phyloP scores from a whole-genome alignment of 2,113 vertebrate genomes.

The Dromaius novaehollandiae region DNA sequence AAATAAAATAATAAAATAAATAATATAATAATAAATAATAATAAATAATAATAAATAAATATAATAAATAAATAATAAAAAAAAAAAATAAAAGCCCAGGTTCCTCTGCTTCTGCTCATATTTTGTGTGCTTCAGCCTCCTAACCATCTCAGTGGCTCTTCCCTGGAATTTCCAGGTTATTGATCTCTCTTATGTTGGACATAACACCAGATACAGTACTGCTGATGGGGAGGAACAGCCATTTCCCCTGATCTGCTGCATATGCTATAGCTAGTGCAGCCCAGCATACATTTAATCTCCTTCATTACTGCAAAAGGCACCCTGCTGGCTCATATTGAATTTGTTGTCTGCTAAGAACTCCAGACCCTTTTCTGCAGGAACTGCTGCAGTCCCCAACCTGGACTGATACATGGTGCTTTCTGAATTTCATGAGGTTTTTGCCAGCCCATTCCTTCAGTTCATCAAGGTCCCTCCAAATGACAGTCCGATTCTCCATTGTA shows the following conservation, averaged over 20 bases:
- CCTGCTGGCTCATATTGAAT: neutral
- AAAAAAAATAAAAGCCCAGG: neutral
- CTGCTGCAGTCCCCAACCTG: neutral
- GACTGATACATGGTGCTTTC: neutral
- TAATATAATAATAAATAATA: too few relatives aligned
- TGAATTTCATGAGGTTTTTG: neutral
- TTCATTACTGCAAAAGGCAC: neutral
- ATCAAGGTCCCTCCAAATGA: neutral
- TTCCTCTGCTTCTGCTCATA: neutral
- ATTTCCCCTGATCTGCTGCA: neutral
- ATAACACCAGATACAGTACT: neutral
- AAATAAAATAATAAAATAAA: too few relatives aligned
- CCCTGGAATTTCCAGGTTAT: neutral
- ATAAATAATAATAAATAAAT: too few relatives aligned
- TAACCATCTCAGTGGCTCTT: neutral
- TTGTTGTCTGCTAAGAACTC: neutral
- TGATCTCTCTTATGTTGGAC: neutral
- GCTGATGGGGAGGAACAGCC: neutral
- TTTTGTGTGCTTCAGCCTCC: neutral
- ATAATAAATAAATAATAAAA: too few relatives aligned
- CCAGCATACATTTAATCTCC: neutral
- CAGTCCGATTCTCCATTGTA: neutral
- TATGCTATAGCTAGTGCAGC: neutral
- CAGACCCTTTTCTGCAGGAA: neutral
- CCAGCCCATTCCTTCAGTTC: neutral